Evolutionary conservation across 2,113 vertebrate species (phyloP).

Genomic region (Cairina moschata): DNA sequence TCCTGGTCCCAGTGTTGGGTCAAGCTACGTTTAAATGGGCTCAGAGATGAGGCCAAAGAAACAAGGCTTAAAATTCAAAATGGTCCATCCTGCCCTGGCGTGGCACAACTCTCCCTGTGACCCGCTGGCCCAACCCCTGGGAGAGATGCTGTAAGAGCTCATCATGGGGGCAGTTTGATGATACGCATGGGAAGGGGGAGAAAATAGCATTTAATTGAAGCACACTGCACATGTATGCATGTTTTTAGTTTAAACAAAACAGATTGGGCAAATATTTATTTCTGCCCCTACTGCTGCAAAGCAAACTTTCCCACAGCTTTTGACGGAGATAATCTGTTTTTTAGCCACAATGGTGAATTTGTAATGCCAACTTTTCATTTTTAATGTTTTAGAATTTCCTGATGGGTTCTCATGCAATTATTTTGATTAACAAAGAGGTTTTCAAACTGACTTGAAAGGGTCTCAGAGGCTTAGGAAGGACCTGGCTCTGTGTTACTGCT

Average conservation of each 20-base stretch:
- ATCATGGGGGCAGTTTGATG: neutral
- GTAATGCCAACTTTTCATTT: slow-evolving; percentile 59
- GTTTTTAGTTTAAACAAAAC: slow-evolving; percentile 49
- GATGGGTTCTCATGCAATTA: slow-evolving; percentile 65
- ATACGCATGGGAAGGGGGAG: neutral
- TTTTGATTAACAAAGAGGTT: slow-evolving; percentile 59
- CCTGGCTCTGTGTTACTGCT: neutral
- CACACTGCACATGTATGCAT: neutral
- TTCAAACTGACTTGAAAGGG: slow-evolving; percentile 60
- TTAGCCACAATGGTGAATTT: slow-evolving; percentile 31
- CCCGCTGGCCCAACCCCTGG: neutral
- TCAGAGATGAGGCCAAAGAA: slow-evolving; percentile 7
- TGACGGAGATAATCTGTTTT: slow-evolving; percentile 33
- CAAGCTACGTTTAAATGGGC: neutral
- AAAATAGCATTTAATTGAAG: slow-evolving; percentile 3
- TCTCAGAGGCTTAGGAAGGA: neutral
- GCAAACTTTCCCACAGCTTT: slow-evolving; percentile 67
- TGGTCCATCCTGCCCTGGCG: neutral
- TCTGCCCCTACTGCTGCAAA: slow-evolving; percentile 28
- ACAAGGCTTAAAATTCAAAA: slow-evolving; percentile 26
- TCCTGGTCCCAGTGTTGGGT: accelerated
- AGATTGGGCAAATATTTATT: slow-evolving; percentile 49
- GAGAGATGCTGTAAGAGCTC: neutral
- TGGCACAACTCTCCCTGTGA: neutral
- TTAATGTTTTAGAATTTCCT: slow-evolving; percentile 52